A percentile compares a stretch with the other conserved stretches of the same genome.
phyloP scores from a whole-genome alignment of 2,113 vertebrate species.

The Budorcas taxicolor region DNA sequence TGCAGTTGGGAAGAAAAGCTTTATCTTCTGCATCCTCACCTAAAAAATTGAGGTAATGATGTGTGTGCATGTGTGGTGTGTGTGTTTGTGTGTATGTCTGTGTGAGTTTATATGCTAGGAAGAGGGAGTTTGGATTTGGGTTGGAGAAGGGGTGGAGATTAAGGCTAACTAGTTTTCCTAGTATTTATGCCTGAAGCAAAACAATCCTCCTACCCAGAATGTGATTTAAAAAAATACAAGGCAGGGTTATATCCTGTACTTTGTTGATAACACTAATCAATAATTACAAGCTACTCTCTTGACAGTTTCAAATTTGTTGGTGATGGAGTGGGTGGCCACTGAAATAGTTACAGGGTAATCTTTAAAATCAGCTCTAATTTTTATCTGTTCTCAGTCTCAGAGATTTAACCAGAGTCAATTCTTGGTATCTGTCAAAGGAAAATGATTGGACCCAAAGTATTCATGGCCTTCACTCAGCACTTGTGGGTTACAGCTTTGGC shows the following conservation, averaged over 20 bases:
- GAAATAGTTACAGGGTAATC: neutral
- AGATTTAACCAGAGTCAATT: neutral
- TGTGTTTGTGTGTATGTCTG: neutral
- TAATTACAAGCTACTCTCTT: neutral
- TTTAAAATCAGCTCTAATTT: constrained; percentile 15
- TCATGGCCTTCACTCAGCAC: neutral
- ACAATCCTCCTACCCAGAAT: neutral
- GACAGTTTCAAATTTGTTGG: neutral
- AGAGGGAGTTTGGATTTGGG: neutral
- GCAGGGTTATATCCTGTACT: neutral
- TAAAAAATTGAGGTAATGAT: neutral
- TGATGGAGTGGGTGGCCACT: neutral
- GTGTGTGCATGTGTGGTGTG: neutral
- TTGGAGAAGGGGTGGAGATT: neutral
- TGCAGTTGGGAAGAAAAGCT: neutral
- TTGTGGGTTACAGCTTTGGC: neutral
- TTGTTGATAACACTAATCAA: neutral
- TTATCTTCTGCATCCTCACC: neutral
- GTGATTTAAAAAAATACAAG: constrained; percentile 1
- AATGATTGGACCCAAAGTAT: neutral
- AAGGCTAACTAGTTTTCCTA: neutral
- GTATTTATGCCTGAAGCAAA: neutral
- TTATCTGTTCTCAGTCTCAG: neutral
- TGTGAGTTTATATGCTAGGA: neutral
- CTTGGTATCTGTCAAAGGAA: neutral